Evolutionary conservation across 64 coral and sea anemone species (phyloP), one percentile per base, ranked within the genome.

Genomic region (Exaiptasia diaphana): DNA sequence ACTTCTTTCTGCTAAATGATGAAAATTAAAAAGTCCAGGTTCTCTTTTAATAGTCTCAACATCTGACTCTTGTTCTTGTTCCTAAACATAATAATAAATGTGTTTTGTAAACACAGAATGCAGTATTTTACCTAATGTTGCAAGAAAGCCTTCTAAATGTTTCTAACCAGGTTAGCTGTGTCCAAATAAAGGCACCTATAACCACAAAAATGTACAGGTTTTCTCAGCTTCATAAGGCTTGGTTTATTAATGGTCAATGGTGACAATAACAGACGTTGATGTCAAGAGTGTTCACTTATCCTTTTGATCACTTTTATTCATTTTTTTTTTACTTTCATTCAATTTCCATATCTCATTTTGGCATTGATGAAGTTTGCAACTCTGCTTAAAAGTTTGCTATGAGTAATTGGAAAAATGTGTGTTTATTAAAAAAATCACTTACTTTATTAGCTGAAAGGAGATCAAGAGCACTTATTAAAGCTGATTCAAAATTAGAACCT

Each of bases 11-110:
- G 82, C 69, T 35, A 85, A 58, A 39, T 85, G 71, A 15, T 85
- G 82, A 75, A 85, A 85, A 43, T 85, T 71, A 85, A 85, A 74
- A 42, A 65, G 61, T 3, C 61, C 61, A 37, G 61, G 61, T 20
- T 43, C 74, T 85, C 69, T 85, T 74, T 53, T 41, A 46, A 71
- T 61, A 34, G 23, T n/a, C n/a, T n/a, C 53, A 63, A 63, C 44
- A 18, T 74, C 18, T 31, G 49, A 11, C 18, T 63, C 53, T 36
- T 85, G 52, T 34, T 85, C 28, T 44, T 61, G 5, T 10, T 43
- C 38, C 82, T 71, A 62, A 75, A 71, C 5, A 74, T 30, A 59
- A 18, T 45, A 49, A 63, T 41, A 29, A 45, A 74, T 85, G 53
- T 85, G 41, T 42, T 44, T 59, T 36, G 20, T 53, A 52, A 71